Evolutionary conservation across 2,888 invertebrate genomes (phyloP), one percentile per base, ranked within the genome.

Genomic region (Trichopria drosophilae): DNA sequence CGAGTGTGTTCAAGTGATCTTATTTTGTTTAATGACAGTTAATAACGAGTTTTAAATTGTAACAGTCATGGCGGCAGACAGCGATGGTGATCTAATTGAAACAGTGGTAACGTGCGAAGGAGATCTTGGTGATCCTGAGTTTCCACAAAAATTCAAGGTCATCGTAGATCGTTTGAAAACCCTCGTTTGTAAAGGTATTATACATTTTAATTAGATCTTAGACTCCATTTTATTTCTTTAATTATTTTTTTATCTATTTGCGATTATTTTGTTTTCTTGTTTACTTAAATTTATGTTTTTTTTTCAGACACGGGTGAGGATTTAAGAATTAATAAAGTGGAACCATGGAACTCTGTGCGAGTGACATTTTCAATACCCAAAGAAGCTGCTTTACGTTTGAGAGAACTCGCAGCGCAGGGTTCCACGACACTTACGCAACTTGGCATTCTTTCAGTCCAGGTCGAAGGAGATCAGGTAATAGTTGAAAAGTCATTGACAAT

Each of bases 341-440:
- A 96, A 84, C 96, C 96, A 83, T 97, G 94, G 94, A 94, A 95
- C 82, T 93, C 94, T 68, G 96, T 97, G 69, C 88, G 93, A 79
- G 94, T 97, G 77, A 96, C 95, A 80, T 88, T 97, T 83, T 93
- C 93, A 76, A 93, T 97, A 82, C 95, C 96, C 71, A 87, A 90
- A 76, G 95, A 95, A 80, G 96, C 96, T 72, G 96, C 96, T 72
- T 82, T 88, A 69, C 86, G 93, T 64, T 82, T 97, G 71, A 85
- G 93, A 67, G 91, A 91, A 78, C 81, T 97, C 74, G 96, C 96
- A 60, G 88, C 90, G 71, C 90, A 92, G 76, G 93, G 94, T 62
- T 91, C 92, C 69, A 84, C 88, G 60, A 88, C 88, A 66, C 83
- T 97, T 68, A 86, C 91, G 56, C 90, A 93, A 69, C 85, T 97